Evolutionary conservation across 2,113 vertebrate species (phyloP), one percentile per base, ranked within the genome.

Genomic region (Sclerurus mexicanus): DNA sequence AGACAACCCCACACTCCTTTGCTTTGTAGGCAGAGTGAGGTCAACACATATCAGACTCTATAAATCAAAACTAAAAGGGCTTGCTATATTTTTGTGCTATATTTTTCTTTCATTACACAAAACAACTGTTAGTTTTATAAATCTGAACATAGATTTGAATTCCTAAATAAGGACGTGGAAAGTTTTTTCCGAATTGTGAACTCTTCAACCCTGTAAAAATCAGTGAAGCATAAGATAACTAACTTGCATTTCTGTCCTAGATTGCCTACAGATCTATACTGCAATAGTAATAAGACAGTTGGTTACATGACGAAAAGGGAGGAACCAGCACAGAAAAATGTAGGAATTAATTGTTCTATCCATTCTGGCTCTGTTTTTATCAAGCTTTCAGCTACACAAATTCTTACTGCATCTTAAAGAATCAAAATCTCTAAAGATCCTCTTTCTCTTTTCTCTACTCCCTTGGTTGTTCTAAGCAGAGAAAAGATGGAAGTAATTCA

Each of bases 401-500:
- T 52, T 77, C 46, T 74, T 82, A 44, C 17, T 35, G 15, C 59
- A 84, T 76, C 79, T 80, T 80, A 73, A 73, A 87, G 73, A 89
- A 88, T 56, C 2, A 19, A 30, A 92, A 68, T 64, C 30, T 93
- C n/a, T 67, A 50, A 83, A 94, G 40, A 77, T 40, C 6, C 28
- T 39, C 25, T 64, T 94, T 83, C 50, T 88, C 18, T 82, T 85
- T 63, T 75, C 72, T 94, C 63, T 89, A 46, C 47, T 96, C 44
- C 5, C 31, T 69, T 76, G 24, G 47, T 87, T 95, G 68, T 94
- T 96, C 91, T 94, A 93, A 92, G 80, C 69, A 89, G 59, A 96
- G 87, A 95, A 92, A 97, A 92, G 94, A 96, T 97, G 96, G 97
- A 97, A 96, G 92, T 97, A 98, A 98, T 98, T 96, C 96, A 97